Evolutionary conservation across 2,888 invertebrate genomes (phyloP).

Genomic region (Spodoptera littoralis): DNA sequence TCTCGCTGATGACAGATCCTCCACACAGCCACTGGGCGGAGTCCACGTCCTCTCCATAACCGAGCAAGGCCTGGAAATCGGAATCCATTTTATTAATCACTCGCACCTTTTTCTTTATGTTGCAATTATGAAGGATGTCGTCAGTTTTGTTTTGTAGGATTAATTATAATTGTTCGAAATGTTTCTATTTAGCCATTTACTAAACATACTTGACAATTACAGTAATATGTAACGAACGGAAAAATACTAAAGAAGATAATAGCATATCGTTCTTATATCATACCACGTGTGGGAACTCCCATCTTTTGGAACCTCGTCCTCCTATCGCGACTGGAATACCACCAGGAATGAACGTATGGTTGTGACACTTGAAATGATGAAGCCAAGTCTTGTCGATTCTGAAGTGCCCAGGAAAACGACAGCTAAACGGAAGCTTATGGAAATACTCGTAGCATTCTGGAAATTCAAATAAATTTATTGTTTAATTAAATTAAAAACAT

Average conservation of each 20-base stretch:
- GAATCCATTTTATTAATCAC: neutral
- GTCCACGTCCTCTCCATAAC: conserved; percentile 56
- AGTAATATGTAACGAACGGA: no score
- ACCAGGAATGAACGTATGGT: neutral
- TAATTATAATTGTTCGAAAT: no score
- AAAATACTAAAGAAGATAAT: neutral
- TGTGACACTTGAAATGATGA: neutral
- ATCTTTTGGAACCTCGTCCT: conserved; percentile 12
- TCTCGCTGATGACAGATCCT: conserved; percentile 69
- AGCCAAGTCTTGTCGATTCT: neutral
- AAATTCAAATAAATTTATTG: neutral
- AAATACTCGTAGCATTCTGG: conserved; percentile 9
- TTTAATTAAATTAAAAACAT: neutral
- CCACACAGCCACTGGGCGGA: conserved; percentile 66
- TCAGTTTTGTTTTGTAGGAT: no score
- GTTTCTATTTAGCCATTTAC: no score
- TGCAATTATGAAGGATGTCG: no score
- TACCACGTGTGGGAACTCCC: conserved; percentile 26
- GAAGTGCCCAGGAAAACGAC: neutral
- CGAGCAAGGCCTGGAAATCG: conserved; percentile 63
- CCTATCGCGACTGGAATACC: neutral
- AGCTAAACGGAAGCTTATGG: neutral
- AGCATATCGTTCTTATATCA: neutral
- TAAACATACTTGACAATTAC: no score
- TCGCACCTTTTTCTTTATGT: no score